Evolutionary conservation across 2,113 vertebrate species (phyloP).

Genomic region (Hippocampus abdominalis): DNA sequence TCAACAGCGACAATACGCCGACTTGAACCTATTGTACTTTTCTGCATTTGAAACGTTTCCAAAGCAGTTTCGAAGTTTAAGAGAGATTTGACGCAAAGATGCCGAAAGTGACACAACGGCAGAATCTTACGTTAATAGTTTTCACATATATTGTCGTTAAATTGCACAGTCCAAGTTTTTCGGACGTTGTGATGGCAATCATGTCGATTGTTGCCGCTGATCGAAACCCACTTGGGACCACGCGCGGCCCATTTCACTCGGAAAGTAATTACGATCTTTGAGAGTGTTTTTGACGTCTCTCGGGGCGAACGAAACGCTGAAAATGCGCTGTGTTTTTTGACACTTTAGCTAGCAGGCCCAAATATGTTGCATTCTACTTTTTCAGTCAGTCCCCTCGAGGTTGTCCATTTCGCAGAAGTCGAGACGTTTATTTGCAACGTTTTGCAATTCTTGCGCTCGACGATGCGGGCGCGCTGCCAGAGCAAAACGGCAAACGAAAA

Average conservation of each 20-base stretch:
- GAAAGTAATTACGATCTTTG: neutral
- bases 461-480: neutral
- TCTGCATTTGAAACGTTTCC: too few species aligned
- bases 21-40: too few species aligned
- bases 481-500: neutral
- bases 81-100: too few species aligned
- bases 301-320: neutral
- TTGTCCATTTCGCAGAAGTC: neutral
- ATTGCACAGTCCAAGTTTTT: neutral
- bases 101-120: neutral
- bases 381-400: neutral
- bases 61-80: too few species aligned
- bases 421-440: neutral
- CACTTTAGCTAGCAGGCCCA: neutral
- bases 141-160: neutral
- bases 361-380: conserved; percentile 7
- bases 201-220: neutral
- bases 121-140: neutral
- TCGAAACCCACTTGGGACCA: neutral
- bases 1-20: too few species aligned
- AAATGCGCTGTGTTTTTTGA: neutral
- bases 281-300: neutral
- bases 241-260: conserved; percentile 1
- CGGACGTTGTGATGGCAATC: neutral
- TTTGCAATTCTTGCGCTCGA: neutral